A percentile compares a stretch with the other conserved stretches of the same genome.
Evolutionary conservation across 2,797 vertebrate genomes (phyloP).

Genomic region (Alauda arvensis): DNA sequence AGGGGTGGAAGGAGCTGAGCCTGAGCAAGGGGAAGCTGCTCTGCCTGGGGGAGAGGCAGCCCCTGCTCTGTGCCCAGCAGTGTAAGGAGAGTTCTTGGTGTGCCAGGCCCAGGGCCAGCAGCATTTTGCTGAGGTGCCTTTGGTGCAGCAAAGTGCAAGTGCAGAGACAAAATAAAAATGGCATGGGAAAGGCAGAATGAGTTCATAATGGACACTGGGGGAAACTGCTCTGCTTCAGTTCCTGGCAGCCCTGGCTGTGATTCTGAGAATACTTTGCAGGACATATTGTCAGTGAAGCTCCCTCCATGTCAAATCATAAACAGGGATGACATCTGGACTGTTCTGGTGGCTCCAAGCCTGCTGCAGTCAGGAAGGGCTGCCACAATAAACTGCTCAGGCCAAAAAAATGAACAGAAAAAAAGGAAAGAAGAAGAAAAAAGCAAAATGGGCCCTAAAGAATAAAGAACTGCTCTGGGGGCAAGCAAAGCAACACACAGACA

Average conservation of each 20-base stretch:
- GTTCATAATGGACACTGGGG: constrained; percentile 9
- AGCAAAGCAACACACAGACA: constrained; percentile 17
- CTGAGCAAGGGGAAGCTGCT: neutral
- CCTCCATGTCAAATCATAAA: constrained; percentile 48
- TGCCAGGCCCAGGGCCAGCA: neutral
- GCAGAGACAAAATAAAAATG: constrained; percentile 37
- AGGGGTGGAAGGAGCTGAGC: neutral
- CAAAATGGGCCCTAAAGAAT: neutral
- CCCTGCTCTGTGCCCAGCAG: neutral
- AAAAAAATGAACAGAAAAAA: too few relatives aligned
- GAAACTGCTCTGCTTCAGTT: constrained; percentile 13
- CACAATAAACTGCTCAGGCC: neutral
- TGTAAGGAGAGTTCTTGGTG: neutral
- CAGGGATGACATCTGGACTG: constrained; percentile 30
- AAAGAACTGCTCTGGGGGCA: constrained; percentile 18
- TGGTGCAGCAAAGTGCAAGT: neutral
- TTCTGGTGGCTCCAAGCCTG: constrained; percentile 41
- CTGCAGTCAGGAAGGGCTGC: constrained; percentile 36
- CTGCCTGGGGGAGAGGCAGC: neutral
- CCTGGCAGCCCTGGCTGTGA: neutral
- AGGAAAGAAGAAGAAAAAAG: neutral
- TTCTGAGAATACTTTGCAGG: constrained; percentile 38
- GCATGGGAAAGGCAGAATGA: neutral
- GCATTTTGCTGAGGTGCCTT: neutral
- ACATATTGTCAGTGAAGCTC: constrained; percentile 34